phyloP scores from a whole-genome alignment of 2,888 invertebrate species.

The Mesochorus sp. region DNA sequence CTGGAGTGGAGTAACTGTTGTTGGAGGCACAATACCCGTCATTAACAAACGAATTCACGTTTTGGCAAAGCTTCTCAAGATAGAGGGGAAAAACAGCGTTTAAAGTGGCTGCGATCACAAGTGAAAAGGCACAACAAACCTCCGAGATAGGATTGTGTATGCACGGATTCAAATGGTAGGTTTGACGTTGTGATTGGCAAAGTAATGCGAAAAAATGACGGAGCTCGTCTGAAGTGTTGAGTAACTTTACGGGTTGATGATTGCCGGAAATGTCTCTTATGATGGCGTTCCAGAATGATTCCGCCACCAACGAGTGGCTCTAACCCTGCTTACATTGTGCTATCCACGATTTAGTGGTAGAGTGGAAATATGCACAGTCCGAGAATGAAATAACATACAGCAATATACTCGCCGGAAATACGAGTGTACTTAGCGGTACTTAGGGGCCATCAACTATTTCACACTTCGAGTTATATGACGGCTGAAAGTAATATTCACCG shows the following conservation, averaged over 20 bases:
- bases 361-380: background rate
- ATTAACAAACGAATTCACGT: slow-evolving; percentile 3
- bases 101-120: no score
- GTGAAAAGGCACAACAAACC: no score
- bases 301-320: background rate
- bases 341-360: background rate
- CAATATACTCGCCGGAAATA: slow-evolving; percentile 18
- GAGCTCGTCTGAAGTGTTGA: background rate
- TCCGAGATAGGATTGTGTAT: background rate
- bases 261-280: background rate
- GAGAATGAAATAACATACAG: slow-evolving; percentile 1
- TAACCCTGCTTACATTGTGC: background rate
- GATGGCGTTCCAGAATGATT: background rate
- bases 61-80: background rate
- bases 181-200: background rate
- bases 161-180: background rate
- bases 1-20: slow-evolving; percentile 29
- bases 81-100: no score
- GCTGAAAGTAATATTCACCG: slow-evolving; percentile 35
- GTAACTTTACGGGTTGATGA: background rate
- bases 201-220: background rate
- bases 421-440: slow-evolving; percentile 44
- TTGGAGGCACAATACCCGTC: slow-evolving; percentile 15
- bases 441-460: slow-evolving; percentile 59
- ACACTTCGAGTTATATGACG: slow-evolving; percentile 58